These are phyloP conservation scores for Orientallactaga bullata DNA, from an alignment of 2,113 vertebrate species.

Conservation along the genomic window DNA sequence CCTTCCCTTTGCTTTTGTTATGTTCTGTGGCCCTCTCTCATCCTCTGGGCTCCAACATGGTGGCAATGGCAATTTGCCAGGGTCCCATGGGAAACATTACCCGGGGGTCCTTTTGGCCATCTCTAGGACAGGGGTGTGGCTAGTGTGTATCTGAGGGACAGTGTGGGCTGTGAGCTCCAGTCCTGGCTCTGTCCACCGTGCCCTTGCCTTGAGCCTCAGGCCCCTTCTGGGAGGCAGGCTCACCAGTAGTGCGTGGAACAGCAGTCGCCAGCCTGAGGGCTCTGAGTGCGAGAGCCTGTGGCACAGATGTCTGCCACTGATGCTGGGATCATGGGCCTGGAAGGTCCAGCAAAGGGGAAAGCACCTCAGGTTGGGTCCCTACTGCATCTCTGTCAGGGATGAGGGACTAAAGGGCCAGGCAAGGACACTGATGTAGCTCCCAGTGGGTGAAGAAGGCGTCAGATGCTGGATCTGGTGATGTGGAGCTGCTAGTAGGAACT, in stretches of 20 bases:
- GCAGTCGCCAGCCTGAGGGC: accelerated
- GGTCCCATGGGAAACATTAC: not conserved
- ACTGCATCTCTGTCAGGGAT: accelerated
- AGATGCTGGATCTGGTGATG: not conserved
- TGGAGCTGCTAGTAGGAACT: no score
- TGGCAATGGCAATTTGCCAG: not conserved
- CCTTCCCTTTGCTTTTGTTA: not conserved
- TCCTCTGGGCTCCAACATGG: not conserved
- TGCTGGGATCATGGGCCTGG: not conserved
- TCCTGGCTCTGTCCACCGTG: not conserved
- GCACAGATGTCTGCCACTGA: not conserved
- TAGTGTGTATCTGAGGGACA: accelerated
- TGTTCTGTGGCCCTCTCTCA: not conserved
- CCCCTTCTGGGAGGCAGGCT: not conserved
- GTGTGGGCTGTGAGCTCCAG: not conserved
- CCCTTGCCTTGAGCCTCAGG: not conserved
- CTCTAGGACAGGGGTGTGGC: accelerated
- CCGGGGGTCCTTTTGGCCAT: not conserved
- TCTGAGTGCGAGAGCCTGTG: not conserved
- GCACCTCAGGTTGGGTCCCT: not conserved
- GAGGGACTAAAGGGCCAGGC: not conserved
- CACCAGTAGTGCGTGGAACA: not conserved
- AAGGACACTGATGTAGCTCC: not conserved
- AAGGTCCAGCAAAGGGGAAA: not conserved
- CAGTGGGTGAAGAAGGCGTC: accelerated